Base-by-base conservation (phyloP, 2,888 invertebrate genomes). In the Pandemis corylana region DNA sequence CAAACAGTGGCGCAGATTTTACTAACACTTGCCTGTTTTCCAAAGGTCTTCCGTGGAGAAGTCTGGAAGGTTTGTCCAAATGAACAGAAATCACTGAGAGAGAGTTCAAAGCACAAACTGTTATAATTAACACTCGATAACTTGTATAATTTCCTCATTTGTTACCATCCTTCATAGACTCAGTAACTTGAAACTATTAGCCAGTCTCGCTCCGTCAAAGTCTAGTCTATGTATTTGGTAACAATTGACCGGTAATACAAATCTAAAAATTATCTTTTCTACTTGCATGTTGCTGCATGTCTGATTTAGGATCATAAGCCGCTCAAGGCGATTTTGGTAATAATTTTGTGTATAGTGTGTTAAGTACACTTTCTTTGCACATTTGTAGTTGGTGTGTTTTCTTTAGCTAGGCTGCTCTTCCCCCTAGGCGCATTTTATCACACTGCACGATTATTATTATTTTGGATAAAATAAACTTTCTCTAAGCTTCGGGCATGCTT, bases 11-110 rank as follows among this genome's bases (percentile, higher is more conserved):
- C 87, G 89, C 87, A 89, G 88, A 89, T 85, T 88, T 85, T 89
- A 89, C 89, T 92, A 92, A 90, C 90, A 87, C 89, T 91, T 90
- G 87, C 88, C 87, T 91, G 87, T 92, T 92, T 93, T 92, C 90
- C 90, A 88, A 93, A 96, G 96, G 96, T 95, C 95, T 96, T 95
- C 93, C 95, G 95, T 84, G 96, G 96, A 95, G 93, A 95, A 90
- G 93, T 94, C 88, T 95, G 95, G 95, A 96, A 96, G 96, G 96
- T 96, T 95, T 95, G 95, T 96, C 90, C 85, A 85, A 88, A 85
- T 87, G 80, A 83, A 83, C 84, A 88, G 89, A 91, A 90, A 89
- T 88, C 90, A 91, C 89, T 85, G 86, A 89, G 84, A 87, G 84
- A 90, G 90, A 88, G 89, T 91, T 91, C 80, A 86, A 90, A 92